Conservation (phyloP, 2,113 vertebrate genomes). For the Mungos mungo region DNA sequence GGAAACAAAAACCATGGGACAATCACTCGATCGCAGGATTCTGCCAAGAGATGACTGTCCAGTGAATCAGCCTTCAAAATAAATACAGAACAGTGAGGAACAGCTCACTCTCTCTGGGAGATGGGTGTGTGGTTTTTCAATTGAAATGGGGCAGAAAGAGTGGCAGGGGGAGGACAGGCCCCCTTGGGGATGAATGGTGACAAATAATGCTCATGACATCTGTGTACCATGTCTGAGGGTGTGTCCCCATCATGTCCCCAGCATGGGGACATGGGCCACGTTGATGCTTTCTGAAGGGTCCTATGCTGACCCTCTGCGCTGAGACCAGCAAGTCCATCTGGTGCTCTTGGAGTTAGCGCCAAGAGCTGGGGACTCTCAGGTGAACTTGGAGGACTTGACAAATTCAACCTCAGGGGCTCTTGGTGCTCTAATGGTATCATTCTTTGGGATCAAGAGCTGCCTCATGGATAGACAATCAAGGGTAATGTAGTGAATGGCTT, state of each 20-base stretch:
- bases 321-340: background rate
- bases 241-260: background rate
- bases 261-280: background rate
- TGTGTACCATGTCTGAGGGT: background rate
- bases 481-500: background rate
- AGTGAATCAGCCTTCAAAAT: background rate
- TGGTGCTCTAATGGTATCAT: background rate
- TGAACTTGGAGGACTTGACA: background rate
- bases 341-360: background rate
- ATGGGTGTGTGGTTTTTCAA: background rate
- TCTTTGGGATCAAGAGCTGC: background rate
- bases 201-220: background rate
- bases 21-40: background rate
- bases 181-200: background rate
- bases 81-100: background rate
- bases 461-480: slow-evolving; percentile 32
- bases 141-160: background rate
- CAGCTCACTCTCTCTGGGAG: background rate
- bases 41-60: slow-evolving; percentile 1
- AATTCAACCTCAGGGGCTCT: too few species aligned
- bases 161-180: background rate
- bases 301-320: background rate
- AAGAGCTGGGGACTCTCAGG: background rate
- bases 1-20: background rate
- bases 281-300: background rate